These are phyloP conservation scores for Steinernema hermaphroditum DNA, from an alignment of 2,888 invertebrate genomes.

Conservation along the genomic window DNA sequence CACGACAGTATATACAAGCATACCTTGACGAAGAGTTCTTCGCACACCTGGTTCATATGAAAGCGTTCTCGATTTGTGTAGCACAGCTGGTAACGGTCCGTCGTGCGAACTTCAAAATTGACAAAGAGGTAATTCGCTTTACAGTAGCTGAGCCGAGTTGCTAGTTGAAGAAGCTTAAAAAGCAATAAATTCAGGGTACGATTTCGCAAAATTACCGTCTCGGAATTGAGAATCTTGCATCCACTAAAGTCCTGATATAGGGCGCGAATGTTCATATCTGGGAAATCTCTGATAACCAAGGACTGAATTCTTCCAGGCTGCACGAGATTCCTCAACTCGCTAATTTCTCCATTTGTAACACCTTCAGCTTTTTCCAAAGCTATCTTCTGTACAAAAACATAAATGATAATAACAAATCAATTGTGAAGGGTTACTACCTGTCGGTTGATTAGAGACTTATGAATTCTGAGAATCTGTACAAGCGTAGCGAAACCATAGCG, in stretches of 20 bases:
- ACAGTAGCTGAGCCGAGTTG: conserved; percentile 53
- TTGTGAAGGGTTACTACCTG: background rate
- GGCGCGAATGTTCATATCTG: conserved; percentile 71
- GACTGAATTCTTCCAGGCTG: conserved; percentile 32
- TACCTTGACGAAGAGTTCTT: conserved; percentile 56
- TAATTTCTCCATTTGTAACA: background rate
- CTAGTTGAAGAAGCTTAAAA: conserved; percentile 52
- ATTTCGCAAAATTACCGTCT: conserved; percentile 44
- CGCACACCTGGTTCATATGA: conserved; percentile 60
- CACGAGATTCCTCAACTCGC: background rate
- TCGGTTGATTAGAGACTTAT: conserved; percentile 39
- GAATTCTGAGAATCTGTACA: conserved; percentile 55
- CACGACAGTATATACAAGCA: conserved; percentile 2
- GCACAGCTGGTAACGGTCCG: conserved; percentile 60
- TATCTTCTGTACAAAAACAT: no score
- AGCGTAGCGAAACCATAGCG: conserved; percentile 70
- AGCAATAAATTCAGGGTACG: background rate
- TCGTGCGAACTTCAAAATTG: conserved; percentile 62
- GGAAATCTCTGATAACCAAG: conserved; percentile 72
- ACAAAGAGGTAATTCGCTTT: conserved; percentile 62
- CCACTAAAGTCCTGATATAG: conserved; percentile 72
- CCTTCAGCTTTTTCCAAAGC: background rate
- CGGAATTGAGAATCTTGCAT: conserved; percentile 55
- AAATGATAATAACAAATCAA: no score
- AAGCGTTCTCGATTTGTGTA: conserved; percentile 61